Evolutionary conservation across 2,888 invertebrate genomes (phyloP), one percentile per base, ranked within the genome.

Genomic region (Taenaris catops): DNA sequence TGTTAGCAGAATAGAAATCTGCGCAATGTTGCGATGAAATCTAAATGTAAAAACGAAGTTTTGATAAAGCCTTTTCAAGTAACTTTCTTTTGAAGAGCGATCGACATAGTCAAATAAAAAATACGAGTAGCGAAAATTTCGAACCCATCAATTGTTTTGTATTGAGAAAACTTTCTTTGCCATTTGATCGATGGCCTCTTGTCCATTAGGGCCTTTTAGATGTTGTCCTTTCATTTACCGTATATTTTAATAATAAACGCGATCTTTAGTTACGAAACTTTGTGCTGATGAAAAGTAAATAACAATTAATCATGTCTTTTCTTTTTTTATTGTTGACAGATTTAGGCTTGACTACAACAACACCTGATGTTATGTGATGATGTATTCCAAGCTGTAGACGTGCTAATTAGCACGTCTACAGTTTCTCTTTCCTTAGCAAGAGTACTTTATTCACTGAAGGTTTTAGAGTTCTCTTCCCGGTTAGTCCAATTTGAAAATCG

Each of bases 191-290:
- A 86, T 81, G 71, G 61, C 66, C 69, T 64, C 67, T 81, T 78
- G 75, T 76, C 76, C 84, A 83, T 81, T 83, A 83, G 69, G n/a
- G 63, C 75, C 73, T 78, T 81, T 78, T 76, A 72, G 75, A 81
- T 80, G 69, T 79, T 78, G 70, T 75, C 70, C 63, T 81, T 75
- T 72, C 74, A 74, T 76, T 78, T 75, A 70, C 76, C 79, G 67
- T 76, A 55, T 66, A 63, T 63, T 69, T 65, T 51, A 63, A 67
- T 61, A 78, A 78, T 69, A 70, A 74, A 71, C 59, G 64, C 60
- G 51, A 67, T 70, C 60, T 73, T 75, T 63, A 56, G 54, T 61
- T 58, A 56, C 56, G 58, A 46, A 70, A 61, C 65, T 75, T 67
- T 46, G 50, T 57, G 3, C 54, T 48, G 48, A 53, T 49, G 54